Evolutionary conservation across 2,888 invertebrate genomes (phyloP).

Genomic region (Eustalomyia histrio): DNA sequence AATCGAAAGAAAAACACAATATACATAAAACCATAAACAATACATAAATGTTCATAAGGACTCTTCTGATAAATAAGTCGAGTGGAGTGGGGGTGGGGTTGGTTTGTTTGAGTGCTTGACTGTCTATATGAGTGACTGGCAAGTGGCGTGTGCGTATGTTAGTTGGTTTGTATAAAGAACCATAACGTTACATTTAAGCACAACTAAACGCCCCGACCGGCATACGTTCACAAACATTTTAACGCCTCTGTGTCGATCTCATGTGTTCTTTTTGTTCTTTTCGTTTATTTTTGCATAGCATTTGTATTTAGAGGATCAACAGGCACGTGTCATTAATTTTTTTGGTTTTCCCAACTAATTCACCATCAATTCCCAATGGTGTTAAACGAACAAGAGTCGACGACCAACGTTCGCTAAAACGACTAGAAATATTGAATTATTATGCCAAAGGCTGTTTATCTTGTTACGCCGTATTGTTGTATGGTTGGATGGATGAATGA

Average conservation of each 20-base stretch:
- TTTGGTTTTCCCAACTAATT: slow-evolving; percentile 52
- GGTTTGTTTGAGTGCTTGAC: slow-evolving; percentile 56
- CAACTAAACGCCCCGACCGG: slow-evolving; percentile 57
- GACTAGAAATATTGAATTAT: slow-evolving; percentile 78
- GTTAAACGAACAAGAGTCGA: slow-evolving; percentile 56
- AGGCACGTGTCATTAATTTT: slow-evolving; percentile 70
- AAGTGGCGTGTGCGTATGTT: slow-evolving; percentile 67
- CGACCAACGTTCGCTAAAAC: slow-evolving; percentile 70
- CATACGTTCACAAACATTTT: slow-evolving; percentile 57
- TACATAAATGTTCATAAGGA: slow-evolving; percentile 47
- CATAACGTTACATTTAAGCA: slow-evolving; percentile 46
- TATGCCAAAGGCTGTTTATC: slow-evolving; percentile 74
- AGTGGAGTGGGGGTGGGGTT: slow-evolving; percentile 42
- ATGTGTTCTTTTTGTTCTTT: slow-evolving; percentile 47
- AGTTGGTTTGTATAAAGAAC: slow-evolving; percentile 13
- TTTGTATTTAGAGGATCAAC: slow-evolving; percentile 67
- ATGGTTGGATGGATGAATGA: no score
- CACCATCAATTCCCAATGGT: slow-evolving; percentile 68
- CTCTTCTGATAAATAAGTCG: slow-evolving; percentile 41
- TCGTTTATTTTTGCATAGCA: slow-evolving; percentile 7
- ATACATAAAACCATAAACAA: slow-evolving; percentile 53
- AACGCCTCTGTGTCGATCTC: slow-evolving; percentile 54
- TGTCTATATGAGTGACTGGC: slow-evolving; percentile 54
- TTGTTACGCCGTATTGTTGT: background rate
- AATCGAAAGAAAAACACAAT: slow-evolving; percentile 67